Evolutionary conservation across 2,113 vertebrate species (phyloP), one percentile per base, ranked within the genome.

Genomic region (Lampris megalopsis): DNA sequence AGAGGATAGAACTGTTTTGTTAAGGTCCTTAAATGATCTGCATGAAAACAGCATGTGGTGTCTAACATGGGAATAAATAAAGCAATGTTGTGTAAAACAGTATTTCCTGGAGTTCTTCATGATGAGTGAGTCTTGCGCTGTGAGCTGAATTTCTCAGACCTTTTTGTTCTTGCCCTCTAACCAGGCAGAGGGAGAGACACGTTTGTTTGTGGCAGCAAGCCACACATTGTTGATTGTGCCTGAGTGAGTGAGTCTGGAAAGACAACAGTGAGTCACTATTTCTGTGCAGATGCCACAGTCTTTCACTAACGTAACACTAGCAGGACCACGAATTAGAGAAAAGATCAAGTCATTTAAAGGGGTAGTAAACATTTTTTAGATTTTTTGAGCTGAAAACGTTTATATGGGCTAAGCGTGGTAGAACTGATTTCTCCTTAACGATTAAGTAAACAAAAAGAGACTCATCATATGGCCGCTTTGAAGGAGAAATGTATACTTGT

Each of bases 221-320:
- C 9, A 6, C 59, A 42, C 43, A n/a, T 5, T 42, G 40, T 76
- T 70, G 77, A 76, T 49, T 68, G 63, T 38, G 50, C n/a, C 56
- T 43, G 11, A 47, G 65, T 10, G 41, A 0, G 2, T 24, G 52
- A 4, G 35, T 41, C 47, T 6, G 62, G 48, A 75, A 67, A 58
- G 65, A 68, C 4, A 72, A 50, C 80, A 72, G 40, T 87, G 82
- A 84, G 72, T 87, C 79, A 84, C 48, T 74, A 77, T 81, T 53
- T 53, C 63, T 82, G 35, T 66, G 4, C 63, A 38, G 48, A 13
- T 40, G 79, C 56, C 54, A 62, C 75, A 38, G 53, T 59, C 53
- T 76, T 60, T 68, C 65, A 67, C 37, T 53, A 49, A 48, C 2
- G 36, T 49, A 40, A 63, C 68, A 68, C 76, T 50, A 79, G 68